Evolutionary conservation across 2,113 vertebrate genomes (phyloP).

Genomic region (Lamprologus tigripictilis): DNA sequence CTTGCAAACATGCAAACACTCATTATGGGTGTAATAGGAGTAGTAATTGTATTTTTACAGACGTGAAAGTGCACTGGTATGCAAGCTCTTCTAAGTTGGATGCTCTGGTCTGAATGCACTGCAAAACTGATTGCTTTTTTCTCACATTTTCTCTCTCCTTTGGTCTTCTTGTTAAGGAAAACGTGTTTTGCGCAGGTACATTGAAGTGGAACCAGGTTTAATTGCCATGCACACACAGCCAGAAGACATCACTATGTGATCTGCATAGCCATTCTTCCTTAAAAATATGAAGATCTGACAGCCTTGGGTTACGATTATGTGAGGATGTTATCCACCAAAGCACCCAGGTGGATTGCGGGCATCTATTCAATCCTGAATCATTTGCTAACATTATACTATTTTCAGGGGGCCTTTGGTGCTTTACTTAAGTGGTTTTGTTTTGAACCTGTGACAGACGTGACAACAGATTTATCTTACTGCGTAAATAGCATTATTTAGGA

Average conservation of each 20-base stretch:
- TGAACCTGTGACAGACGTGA: neutral
- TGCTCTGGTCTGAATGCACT: neutral
- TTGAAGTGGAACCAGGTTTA: conserved; percentile 62
- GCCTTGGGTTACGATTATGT: conserved; percentile 32
- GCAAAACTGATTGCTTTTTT: conserved; percentile 31
- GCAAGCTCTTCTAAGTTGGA: neutral
- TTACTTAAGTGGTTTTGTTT: neutral
- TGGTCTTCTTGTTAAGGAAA: conserved; percentile 49
- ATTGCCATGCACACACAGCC: conserved; percentile 51
- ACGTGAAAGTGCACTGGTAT: neutral
- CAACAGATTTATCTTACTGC: neutral
- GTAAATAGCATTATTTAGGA: neutral
- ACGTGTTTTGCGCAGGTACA: conserved; percentile 65
- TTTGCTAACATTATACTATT: conserved; percentile 14
- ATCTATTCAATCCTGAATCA: conserved; percentile 22
- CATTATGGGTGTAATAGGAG: neutral
- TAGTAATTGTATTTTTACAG: neutral
- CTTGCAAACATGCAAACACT: neutral
- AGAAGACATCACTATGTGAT: conserved; percentile 45
- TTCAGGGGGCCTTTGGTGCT: neutral
- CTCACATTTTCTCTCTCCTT: conserved; percentile 2
- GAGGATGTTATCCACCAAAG: conserved; percentile 40
- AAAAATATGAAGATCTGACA: conserved; percentile 20
- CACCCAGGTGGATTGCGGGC: conserved; percentile 1
- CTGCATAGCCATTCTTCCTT: conserved; percentile 16